Evolutionary conservation across 2,113 vertebrate genomes (phyloP).

Genomic region (Arvicanthis niloticus): DNA sequence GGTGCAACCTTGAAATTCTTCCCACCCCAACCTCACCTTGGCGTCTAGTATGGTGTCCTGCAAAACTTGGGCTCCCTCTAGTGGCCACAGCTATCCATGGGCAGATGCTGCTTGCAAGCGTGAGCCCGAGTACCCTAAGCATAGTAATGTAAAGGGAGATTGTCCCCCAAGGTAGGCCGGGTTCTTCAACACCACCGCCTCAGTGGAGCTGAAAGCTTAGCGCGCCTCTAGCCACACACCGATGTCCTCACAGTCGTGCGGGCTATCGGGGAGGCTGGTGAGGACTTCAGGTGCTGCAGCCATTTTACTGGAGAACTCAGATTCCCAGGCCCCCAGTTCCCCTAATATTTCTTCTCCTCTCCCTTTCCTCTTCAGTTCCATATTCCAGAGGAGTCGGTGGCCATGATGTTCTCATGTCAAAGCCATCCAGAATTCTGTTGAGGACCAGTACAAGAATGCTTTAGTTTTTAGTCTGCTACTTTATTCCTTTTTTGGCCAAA

Average conservation of each 20-base stretch:
- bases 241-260: fast-evolving
- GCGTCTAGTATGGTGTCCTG: background rate
- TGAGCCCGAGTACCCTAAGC: background rate
- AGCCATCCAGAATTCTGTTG: background rate
- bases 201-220: background rate
- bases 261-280: background rate
- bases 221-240: background rate
- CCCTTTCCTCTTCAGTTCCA: background rate
- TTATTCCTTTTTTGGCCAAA: background rate
- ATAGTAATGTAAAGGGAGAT: background rate
- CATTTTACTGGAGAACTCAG: background rate
- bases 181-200: background rate
- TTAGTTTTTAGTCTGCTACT: background rate
- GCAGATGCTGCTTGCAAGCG: background rate
- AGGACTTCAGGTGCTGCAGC: background rate
- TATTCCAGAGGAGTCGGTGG: background rate
- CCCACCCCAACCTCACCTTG: background rate
- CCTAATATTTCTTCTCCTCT: background rate
- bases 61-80: constrained; percentile 66
- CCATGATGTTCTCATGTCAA: background rate
- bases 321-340: background rate
- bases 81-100: constrained; percentile 15
- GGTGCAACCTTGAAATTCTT: constrained; percentile 35
- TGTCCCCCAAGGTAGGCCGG: background rate
- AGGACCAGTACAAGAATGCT: background rate